Conservation (phyloP, 2,797 vertebrate genomes). For the Galagoides demidoff region DNA sequence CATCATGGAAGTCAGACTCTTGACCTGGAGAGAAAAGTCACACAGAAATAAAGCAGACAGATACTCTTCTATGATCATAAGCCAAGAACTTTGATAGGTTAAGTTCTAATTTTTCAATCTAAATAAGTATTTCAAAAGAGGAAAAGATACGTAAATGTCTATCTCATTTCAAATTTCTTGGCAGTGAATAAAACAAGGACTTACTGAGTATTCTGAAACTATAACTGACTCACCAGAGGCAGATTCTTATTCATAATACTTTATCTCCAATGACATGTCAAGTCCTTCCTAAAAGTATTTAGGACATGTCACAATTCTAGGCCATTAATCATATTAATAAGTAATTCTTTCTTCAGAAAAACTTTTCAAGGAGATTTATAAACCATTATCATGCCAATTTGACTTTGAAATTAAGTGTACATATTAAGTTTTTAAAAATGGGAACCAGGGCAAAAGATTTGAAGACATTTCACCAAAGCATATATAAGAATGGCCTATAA, state of each 20-base stretch:
- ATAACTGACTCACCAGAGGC: not conserved
- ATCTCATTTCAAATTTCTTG: slow-evolving; percentile 8
- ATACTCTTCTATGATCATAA: not conserved
- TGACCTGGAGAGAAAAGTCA: not conserved
- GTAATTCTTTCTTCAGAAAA: slow-evolving; percentile 30
- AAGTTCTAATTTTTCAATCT: slow-evolving; percentile 4
- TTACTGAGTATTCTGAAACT: not conserved
- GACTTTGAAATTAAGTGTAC: not conserved
- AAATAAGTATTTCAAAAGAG: slow-evolving; percentile 50
- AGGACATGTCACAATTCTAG: slow-evolving; percentile 9
- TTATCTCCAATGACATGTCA: not conserved
- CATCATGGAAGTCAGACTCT: not conserved
- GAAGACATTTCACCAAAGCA: slow-evolving; percentile 34
- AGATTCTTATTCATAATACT: slow-evolving; percentile 26
- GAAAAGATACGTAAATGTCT: not conserved
- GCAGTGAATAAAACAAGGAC: not conserved
- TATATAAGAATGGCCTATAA: not conserved
- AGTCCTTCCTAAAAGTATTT: not conserved
- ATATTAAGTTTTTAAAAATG: not conserved
- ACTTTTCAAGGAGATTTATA: not conserved
- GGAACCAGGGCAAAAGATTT: slow-evolving; percentile 1
- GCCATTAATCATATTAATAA: not conserved
- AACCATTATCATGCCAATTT: slow-evolving; percentile 3
- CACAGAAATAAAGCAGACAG: not conserved
- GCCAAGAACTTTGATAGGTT: not conserved